Conservation (phyloP, 2,888 invertebrate species). For the Eutolmus rufibarbis region DNA sequence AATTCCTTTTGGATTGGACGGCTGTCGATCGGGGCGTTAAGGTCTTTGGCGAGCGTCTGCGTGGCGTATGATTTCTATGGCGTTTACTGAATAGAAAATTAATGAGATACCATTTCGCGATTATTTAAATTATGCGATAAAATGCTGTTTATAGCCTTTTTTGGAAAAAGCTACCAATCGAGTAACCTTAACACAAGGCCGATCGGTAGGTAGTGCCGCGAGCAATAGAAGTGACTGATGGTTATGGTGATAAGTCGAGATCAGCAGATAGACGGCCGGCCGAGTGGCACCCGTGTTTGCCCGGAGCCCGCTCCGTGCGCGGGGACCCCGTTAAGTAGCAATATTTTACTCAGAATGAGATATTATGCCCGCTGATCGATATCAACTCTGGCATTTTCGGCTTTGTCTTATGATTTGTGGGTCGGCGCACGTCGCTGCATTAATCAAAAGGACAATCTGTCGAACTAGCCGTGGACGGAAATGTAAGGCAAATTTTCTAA, state of each 20-base stretch:
- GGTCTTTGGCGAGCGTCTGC: neutral
- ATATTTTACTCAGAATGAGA: constrained; percentile 3
- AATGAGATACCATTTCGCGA: constrained; percentile 29
- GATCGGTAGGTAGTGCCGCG: constrained; percentile 19
- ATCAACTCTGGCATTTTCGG: constrained; percentile 18
- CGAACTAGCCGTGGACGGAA: neutral
- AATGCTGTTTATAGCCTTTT: constrained; percentile 11
- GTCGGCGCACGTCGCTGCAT: neutral
- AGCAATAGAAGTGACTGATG: constrained; percentile 17
- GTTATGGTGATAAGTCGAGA: constrained; percentile 6
- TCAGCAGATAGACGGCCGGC: neutral
- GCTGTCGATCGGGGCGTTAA: neutral
- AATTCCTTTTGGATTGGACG: neutral
- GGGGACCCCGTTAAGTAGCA: neutral
- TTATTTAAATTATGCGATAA: constrained; percentile 34
- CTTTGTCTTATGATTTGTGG: constrained; percentile 1
- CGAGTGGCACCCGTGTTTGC: neutral
- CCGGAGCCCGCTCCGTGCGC: neutral
- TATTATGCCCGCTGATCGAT: neutral
- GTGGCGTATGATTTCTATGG: neutral
- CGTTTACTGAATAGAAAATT: constrained; percentile 15
- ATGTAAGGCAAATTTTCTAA: neutral
- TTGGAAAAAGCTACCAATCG: constrained; percentile 26
- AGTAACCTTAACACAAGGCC: constrained; percentile 36
- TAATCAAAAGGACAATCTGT: constrained; percentile 8